Percentiles rank a stretch among this genome's conserved stretches.
Conservation (phyloP, 2,113 vertebrate species). For the Petroica traversi region DNA sequence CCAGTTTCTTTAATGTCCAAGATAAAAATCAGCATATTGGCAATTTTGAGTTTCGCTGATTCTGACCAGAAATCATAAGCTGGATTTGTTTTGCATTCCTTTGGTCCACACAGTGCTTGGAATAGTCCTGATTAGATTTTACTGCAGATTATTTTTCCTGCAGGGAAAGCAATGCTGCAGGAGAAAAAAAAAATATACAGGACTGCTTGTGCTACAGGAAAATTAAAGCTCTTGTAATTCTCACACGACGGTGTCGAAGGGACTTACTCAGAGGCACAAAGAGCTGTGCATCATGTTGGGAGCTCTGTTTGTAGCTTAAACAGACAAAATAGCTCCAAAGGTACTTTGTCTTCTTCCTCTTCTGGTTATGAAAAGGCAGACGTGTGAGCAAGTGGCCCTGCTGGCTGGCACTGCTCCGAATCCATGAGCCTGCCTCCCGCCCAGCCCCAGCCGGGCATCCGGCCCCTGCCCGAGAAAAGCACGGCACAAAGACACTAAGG, state of each 20-base stretch:
- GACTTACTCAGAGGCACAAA: background rate
- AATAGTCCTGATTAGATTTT: slow-evolving; percentile 46
- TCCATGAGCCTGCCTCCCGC: fast-evolving
- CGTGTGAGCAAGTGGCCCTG: background rate
- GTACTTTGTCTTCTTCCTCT: background rate
- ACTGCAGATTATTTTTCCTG: slow-evolving; percentile 8
- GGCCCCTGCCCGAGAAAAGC: fast-evolving
- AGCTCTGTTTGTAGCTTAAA: background rate
- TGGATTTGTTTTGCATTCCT: slow-evolving; percentile 47
- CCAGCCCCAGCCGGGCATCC: background rate
- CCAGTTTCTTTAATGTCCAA: background rate
- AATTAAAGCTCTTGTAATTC: slow-evolving; percentile 18
- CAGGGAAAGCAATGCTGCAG: slow-evolving; percentile 5
- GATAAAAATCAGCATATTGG: slow-evolving; percentile 43
- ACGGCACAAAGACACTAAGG: background rate
- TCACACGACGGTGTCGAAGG: background rate
- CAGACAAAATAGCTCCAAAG: background rate
- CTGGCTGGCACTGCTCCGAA: fast-evolving
- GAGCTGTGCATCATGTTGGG: background rate
- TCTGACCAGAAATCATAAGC: slow-evolving; percentile 34
- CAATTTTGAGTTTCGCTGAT: slow-evolving; percentile 7
- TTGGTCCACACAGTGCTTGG: slow-evolving; percentile 34
- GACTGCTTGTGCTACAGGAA: background rate
- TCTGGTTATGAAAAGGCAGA: background rate
- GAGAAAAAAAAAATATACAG: background rate